phyloP scores from a whole-genome alignment of 2,113 vertebrate species.

The Charina bottae region DNA sequence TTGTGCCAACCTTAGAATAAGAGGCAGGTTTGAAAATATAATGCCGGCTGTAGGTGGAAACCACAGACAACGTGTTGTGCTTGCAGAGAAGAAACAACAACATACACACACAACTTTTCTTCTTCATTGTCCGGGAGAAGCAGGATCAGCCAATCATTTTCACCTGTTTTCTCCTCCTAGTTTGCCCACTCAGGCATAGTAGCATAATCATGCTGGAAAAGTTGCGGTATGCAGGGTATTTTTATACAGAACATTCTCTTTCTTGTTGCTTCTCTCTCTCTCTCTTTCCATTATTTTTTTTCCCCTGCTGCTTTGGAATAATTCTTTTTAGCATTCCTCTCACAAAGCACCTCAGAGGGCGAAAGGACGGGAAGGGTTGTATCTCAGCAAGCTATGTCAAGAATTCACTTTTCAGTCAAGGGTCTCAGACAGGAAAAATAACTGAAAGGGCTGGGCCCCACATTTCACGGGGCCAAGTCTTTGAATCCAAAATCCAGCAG shows the following conservation, averaged over 20 bases:
- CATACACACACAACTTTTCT: neutral
- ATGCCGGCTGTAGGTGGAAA: too few relatives aligned
- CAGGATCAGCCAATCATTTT: conserved; percentile 19
- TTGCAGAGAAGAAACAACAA: neutral
- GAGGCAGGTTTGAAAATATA: too few relatives aligned
- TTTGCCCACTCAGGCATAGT: conserved; percentile 66
- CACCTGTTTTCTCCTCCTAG: conserved; percentile 40
- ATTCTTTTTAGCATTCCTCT: conserved; percentile 61
- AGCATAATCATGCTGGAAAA: conserved; percentile 63
- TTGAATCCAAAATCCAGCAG: conserved; percentile 19
- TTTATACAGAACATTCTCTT: conserved; percentile 42
- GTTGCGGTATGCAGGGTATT: conserved; percentile 51
- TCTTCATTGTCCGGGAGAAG: neutral
- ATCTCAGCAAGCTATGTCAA: conserved; percentile 52
- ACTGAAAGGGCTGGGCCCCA: conserved; percentile 36
- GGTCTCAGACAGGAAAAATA: conserved; percentile 64
- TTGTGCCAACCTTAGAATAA: too few relatives aligned
- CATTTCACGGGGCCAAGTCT: conserved; percentile 49
- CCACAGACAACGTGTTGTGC: too few relatives aligned
- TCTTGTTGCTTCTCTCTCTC: conserved; percentile 16
- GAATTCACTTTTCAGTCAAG: conserved; percentile 67
- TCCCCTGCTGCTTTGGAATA: conserved; percentile 68
- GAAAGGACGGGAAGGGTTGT: conserved; percentile 30
- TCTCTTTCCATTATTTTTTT: conserved; percentile 63
- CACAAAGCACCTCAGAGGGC: conserved; percentile 60